A percentile compares a stretch with the other conserved stretches of the same genome.
These are phyloP conservation scores for Andrena hattorfiana DNA, from an alignment of 2,888 invertebrate species.

Conservation along the genomic window DNA sequence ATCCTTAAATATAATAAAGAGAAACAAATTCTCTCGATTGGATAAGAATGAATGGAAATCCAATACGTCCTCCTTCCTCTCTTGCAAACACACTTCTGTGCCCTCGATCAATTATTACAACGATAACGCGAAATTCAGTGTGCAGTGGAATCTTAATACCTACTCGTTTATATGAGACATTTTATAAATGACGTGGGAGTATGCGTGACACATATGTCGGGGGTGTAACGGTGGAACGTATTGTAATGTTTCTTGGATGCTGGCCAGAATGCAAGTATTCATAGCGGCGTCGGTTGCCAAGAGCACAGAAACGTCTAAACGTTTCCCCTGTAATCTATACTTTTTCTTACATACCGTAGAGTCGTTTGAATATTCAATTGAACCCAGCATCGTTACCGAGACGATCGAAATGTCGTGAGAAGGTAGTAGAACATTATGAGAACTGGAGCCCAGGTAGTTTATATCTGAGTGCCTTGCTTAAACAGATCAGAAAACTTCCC, in stretches of 20 bases:
- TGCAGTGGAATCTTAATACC: slow-evolving; percentile 27
- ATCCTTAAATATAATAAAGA: not conserved
- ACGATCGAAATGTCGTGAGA: slow-evolving; percentile 10
- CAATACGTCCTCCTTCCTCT: no score
- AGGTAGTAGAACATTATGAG: not conserved
- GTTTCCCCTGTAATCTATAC: slow-evolving; percentile 41
- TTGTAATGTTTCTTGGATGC: slow-evolving; percentile 66
- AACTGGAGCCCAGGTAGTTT: not conserved
- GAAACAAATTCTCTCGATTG: not conserved
- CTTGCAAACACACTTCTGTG: not conserved
- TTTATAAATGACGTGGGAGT: slow-evolving; percentile 55
- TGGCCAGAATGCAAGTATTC: slow-evolving; percentile 61
- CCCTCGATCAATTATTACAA: slow-evolving; percentile 21
- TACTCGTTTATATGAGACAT: slow-evolving; percentile 35
- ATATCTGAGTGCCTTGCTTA: no score
- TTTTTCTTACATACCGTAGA: slow-evolving; percentile 15
- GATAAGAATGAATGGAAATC: not conserved
- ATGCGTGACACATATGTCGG: slow-evolving; percentile 59
- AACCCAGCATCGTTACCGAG: slow-evolving; percentile 47
- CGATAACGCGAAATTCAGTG: slow-evolving; percentile 28
- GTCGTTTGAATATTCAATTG: slow-evolving; percentile 46
- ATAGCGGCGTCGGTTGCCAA: slow-evolving; percentile 53
- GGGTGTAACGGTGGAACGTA: slow-evolving; percentile 55
- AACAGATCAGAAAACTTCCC: no score
- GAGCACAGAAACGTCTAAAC: slow-evolving; percentile 57